Conservation (phyloP, 2,113 vertebrate species). For the Dolichotis patagonum region DNA sequence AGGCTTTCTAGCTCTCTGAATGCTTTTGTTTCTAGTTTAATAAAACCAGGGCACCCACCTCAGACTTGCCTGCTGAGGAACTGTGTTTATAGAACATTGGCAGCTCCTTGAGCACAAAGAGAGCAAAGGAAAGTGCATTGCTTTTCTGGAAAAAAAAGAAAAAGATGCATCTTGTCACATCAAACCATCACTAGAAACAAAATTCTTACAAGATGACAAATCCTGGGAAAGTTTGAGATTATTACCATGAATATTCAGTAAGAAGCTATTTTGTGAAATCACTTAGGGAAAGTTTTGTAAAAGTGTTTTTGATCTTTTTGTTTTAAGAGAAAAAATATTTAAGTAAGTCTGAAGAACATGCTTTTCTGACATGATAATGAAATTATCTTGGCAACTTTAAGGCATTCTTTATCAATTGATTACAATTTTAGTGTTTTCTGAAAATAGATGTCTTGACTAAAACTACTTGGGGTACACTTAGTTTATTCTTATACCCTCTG, state of each 20-base stretch:
- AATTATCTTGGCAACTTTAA: slow-evolving; percentile 30
- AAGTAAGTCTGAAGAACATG: not conserved
- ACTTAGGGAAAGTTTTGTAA: slow-evolving; percentile 15
- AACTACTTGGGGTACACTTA: slow-evolving; percentile 29
- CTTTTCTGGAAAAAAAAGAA: slow-evolving; percentile 42
- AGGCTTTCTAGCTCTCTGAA: not conserved
- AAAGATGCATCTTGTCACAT: slow-evolving; percentile 3
- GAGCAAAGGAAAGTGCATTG: slow-evolving; percentile 11
- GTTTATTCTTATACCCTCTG: not conserved
- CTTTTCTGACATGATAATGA: slow-evolving; percentile 22
- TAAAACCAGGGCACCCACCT: not conserved
- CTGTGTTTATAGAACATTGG: not conserved
- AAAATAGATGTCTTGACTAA: slow-evolving; percentile 35
- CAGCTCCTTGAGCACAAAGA: slow-evolving; percentile 46
- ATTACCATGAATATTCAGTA: slow-evolving; percentile 35
- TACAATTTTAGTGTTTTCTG: not conserved
- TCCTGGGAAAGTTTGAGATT: slow-evolving; percentile 38
- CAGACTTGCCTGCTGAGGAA: slow-evolving; percentile 9
- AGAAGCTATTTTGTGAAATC: slow-evolving; percentile 36
- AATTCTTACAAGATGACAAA: not conserved
- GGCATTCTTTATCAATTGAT: slow-evolving; percentile 10
- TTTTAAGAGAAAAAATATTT: not conserved
- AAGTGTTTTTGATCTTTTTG: not conserved
- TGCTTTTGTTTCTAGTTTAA: slow-evolving; percentile 57
- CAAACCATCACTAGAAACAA: slow-evolving; percentile 18